A percentile compares a stretch with the other conserved stretches of the same genome.
phyloP scores from a whole-genome alignment of 2,888 invertebrate genomes.

The Macrophya alboannulata region DNA sequence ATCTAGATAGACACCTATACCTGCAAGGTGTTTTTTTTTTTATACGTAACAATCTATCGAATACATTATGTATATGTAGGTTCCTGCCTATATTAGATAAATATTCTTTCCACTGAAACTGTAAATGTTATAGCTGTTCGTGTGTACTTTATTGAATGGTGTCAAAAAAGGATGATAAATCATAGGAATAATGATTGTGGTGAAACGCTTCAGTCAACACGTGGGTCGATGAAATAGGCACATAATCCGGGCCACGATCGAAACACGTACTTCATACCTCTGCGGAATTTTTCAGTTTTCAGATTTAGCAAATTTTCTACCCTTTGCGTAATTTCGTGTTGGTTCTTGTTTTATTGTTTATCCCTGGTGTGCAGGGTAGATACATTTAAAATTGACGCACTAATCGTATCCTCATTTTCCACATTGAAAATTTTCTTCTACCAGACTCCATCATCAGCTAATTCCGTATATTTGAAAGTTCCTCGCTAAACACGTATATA shows the following conservation, averaged over 20 bases:
- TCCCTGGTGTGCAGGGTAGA: background rate
- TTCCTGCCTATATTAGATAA: background rate
- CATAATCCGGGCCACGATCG: constrained; percentile 49
- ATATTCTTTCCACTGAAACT: background rate
- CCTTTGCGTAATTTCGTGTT: background rate
- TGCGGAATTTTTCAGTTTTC: constrained; percentile 9
- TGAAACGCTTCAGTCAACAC: constrained; percentile 56
- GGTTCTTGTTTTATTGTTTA: background rate
- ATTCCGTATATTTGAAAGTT: background rate
- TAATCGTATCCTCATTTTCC: background rate
- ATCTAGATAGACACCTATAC: background rate
- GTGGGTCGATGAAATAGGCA: constrained; percentile 46
- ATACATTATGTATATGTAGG: background rate
- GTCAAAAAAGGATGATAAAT: constrained; percentile 24
- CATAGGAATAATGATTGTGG: constrained; percentile 34
- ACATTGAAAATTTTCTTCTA: background rate
- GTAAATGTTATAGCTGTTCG: constrained; percentile 5
- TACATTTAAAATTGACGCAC: background rate
- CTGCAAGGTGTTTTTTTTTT: background rate
- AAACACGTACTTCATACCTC: background rate
- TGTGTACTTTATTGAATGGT: background rate
- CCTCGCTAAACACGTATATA: background rate
- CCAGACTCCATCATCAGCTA: background rate
- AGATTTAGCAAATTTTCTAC: background rate
- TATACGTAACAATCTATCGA: background rate